phyloP scores from a whole-genome alignment of 2,113 vertebrate genomes.

The Istiophorus platypterus region DNA sequence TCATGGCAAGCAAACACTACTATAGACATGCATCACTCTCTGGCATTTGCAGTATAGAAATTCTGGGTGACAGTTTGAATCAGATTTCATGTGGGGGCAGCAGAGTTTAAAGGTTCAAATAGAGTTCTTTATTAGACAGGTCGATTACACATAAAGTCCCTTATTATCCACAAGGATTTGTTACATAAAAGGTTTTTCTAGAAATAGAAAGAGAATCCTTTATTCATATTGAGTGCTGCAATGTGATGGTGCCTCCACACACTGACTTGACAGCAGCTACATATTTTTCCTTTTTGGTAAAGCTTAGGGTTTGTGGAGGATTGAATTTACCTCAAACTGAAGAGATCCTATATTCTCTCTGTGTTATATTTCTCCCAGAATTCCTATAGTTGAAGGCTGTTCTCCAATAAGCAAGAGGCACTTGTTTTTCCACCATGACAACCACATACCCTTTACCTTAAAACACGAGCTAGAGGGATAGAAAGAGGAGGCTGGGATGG shows the following conservation, averaged over 20 bases:
- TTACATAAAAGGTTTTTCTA: conserved; percentile 46
- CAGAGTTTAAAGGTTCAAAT: conserved; percentile 1
- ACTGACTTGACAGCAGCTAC: conserved; percentile 48
- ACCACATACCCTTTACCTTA: conserved; percentile 81
- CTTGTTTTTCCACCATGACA: conserved; percentile 79
- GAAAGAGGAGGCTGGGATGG: conserved; percentile 56
- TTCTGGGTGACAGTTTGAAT: conserved; percentile 80
- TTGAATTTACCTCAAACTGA: conserved; percentile 43
- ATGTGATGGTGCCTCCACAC: conserved; percentile 35
- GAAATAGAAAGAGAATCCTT: conserved; percentile 58
- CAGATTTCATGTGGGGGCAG: not conserved
- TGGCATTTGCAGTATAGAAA: conserved; percentile 84
- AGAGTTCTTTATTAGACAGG: not conserved
- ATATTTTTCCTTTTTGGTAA: conserved; percentile 32
- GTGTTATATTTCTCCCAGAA: conserved; percentile 80
- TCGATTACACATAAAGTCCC: not conserved
- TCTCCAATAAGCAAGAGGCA: conserved; percentile 82
- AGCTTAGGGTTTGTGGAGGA: conserved; percentile 37
- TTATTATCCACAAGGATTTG: conserved; percentile 37
- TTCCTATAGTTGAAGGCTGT: conserved; percentile 81
- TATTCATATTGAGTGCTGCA: conserved; percentile 56
- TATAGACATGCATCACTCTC: conserved; percentile 83
- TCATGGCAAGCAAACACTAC: conserved; percentile 81
- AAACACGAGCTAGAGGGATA: conserved; percentile 74
- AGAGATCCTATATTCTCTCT: conserved; percentile 17